Percentiles rank a stretch among this genome's conserved stretches.
These are phyloP conservation scores for Chinchilla lanigera DNA, from an alignment of 2,113 vertebrate species.

Conservation along the genomic window DNA sequence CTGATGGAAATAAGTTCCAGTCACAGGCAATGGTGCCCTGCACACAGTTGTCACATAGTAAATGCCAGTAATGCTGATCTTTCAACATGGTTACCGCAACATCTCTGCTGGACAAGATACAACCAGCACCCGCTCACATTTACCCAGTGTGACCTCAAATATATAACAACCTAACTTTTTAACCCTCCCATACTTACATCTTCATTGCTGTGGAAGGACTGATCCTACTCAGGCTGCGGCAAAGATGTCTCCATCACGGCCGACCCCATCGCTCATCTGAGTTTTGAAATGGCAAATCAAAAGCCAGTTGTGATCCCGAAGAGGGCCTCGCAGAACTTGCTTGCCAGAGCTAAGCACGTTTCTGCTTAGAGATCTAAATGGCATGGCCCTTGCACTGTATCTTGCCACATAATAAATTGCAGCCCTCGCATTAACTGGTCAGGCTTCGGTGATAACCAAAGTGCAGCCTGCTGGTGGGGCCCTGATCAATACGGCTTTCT, in stretches of 20 bases:
- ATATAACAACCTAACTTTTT: background rate
- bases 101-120: fast-evolving
- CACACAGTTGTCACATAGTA: no score
- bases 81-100: background rate
- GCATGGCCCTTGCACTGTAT: conserved; percentile 74
- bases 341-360: conserved; percentile 70
- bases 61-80: background rate
- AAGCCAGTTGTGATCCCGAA: background rate
- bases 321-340: background rate
- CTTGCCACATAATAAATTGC: conserved; percentile 86
- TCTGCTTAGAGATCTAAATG: conserved; percentile 78
- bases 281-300: conserved; percentile 64
- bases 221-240: background rate
- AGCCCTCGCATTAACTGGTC: conserved; percentile 85
- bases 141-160: background rate
- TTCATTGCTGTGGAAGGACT: background rate
- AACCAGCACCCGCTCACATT: fast-evolving
- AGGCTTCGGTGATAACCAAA: conserved; percentile 87
- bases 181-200: background rate
- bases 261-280: conserved; percentile 35
- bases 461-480: conserved; percentile 81
- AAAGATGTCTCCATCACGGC: conserved; percentile 16
- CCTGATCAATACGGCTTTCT: conserved; percentile 87
- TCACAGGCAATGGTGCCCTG: fast-evolving
- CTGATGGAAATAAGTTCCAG: background rate